Conservation (phyloP, 2,797 vertebrate genomes). For the Schizopygopsis pylzovi region DNA sequence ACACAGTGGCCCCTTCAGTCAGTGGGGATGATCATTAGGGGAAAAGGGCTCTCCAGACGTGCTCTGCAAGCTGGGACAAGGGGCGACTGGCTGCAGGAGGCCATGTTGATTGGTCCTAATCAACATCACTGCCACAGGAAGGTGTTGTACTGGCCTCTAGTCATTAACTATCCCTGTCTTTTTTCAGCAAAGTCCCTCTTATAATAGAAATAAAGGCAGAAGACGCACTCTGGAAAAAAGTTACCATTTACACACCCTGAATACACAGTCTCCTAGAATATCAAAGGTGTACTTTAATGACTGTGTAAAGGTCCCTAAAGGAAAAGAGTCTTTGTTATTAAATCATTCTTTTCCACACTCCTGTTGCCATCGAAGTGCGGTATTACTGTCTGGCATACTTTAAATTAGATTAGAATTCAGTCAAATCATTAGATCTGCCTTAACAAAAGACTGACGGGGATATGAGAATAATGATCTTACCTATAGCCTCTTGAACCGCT, state of each 20-base stretch:
- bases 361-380: background rate
- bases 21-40: slow-evolving; percentile 45
- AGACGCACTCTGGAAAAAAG: background rate
- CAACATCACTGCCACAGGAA: slow-evolving; percentile 57
- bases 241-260: slow-evolving; percentile 24
- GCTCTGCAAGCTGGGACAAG: slow-evolving; percentile 14
- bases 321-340: background rate
- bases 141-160: slow-evolving; percentile 42
- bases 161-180: slow-evolving; percentile 43
- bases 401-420: slow-evolving; percentile 7
- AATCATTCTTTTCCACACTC: background rate
- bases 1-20: slow-evolving; percentile 15
- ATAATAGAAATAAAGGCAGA: slow-evolving; percentile 9
- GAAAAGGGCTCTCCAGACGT: slow-evolving; percentile 20
- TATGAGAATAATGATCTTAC: slow-evolving; percentile 71
- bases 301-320: slow-evolving; percentile 15
- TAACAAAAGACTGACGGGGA: background rate
- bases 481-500: slow-evolving; percentile 79
- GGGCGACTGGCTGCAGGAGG: slow-evolving; percentile 25
- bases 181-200: background rate
- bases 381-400: background rate
- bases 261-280: slow-evolving; percentile 9
- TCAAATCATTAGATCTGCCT: background rate
- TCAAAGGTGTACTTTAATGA: slow-evolving; percentile 20
- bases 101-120: slow-evolving; percentile 54